Evolutionary conservation across 2,888 invertebrate genomes (phyloP), one percentile per base, ranked within the genome.

Genomic region (Drosophila mercatorum): DNA sequence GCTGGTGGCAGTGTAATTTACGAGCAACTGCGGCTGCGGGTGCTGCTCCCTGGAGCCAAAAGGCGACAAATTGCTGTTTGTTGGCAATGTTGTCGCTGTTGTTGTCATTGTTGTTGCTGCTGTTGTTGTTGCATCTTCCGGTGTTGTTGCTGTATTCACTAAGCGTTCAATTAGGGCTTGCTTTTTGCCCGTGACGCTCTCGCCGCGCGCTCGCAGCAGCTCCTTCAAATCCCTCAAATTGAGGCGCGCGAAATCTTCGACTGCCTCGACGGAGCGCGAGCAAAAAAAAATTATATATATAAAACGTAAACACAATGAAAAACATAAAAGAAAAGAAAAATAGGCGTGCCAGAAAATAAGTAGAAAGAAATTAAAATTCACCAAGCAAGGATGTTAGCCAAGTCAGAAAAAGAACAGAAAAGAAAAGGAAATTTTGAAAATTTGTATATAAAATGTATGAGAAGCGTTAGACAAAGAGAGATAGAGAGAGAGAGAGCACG

Each of bases 111-210:
- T n/a, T 22, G 22, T 22, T 22, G 22, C 22, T 67, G 68, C 8
- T 59, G 47, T 65, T 56, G 57, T 56, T 46, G 22, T 14, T 14
- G 34, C 40, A 46, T 47, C 47, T 53, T 8, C 43, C 12, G 38
- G 14, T 51, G 11, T 40, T 61, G 55, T 36, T 68, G 66, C 41
- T 58, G 73, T 46, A n/a, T 34, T 66, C 72, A 75, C 63, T 68
- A 91, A 83, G 64, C 90, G 88, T 68, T 90, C 80, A 78, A 91
- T 80, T 78, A 91, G 79, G 28, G 63, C 61, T 26, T 87, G 83
- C 72, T 90, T 91, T 75, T 63, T 78, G 53, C 91, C 91, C 59
- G 69, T 81, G 7, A 76, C 66, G 71, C 81, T 87, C 11, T 90
- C 70, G 52, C 89, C 91, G 59, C 72, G 86, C 14, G 65, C 78